Evolutionary conservation across 1,140 invertebrate species (phyloP), one percentile per base, ranked within the genome.

Genomic region (Anadara kagoshimensis): DNA sequence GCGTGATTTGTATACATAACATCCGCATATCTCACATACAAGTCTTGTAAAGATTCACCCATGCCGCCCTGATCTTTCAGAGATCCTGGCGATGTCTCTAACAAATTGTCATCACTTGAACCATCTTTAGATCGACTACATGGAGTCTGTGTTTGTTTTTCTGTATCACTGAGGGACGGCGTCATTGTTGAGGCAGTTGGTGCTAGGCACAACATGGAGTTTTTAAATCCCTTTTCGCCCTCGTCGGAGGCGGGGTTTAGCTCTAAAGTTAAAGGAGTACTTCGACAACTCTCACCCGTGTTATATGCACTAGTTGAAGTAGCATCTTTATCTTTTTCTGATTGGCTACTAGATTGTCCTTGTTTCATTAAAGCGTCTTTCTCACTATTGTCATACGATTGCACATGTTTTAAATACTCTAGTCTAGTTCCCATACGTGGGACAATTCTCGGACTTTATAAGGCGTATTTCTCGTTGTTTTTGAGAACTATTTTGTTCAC

Each of bases 1-100:
- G 92, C 93, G 29, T 92, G 91, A 78, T 94, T 94, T 8, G 93
- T 94, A 86, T 94, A 94, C 93, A 94, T 94, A 0, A 89, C 86
- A 70, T 88, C 87, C 12, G 87, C 85, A 63, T 86, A 89, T 47
- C 83, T 79, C 75, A 86, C 82, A 76, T 89, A 88, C 22, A 89
- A 76, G 58, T 86, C 85, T 57, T 86, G 86, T 36, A 89, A 78
- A 0, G 86, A 87, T 66, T 86, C 83, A 4, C 83, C 83, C 73
- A 83, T 80, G 43, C 72, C 66, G 22, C 75, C 65, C 56, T 82
- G 78, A 14, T 76, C 45, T 53, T 78, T 69, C 22, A 80, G 73
- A 56, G 45, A 44, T 24, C 59, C 59, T 22, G 58, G 61, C 44
- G 29, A 53, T 16, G 26, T 68, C 29, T 61, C 18, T 49, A 22